Conservation (phyloP, 2,797 vertebrate species). For the Aeoliscus strigatus region DNA sequence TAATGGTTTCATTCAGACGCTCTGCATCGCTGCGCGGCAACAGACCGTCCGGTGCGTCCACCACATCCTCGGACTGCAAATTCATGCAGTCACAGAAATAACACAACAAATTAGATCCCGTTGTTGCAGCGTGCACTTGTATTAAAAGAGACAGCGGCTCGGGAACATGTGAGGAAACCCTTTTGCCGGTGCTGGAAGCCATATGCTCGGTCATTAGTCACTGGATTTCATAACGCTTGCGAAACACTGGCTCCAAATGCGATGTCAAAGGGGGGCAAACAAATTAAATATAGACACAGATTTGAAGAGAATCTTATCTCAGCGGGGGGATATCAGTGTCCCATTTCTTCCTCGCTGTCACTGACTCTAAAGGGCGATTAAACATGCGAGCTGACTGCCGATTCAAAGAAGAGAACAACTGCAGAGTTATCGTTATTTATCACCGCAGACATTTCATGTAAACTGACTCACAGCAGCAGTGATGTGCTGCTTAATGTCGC, state of each 20-base stretch:
- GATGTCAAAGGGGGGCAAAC: conserved; percentile 24
- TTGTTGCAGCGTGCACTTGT: conserved; percentile 3
- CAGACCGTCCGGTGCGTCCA: conserved; percentile 1
- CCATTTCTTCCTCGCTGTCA: conserved; percentile 46
- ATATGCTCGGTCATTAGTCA: conserved; percentile 36
- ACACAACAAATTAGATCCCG: neutral
- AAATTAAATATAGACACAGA: conserved; percentile 49
- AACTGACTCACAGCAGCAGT: conserved; percentile 17
- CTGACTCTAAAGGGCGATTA: conserved; percentile 54
- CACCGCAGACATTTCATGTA: conserved; percentile 27
- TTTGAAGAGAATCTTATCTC: conserved; percentile 54
- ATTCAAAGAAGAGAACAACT: conserved; percentile 20
- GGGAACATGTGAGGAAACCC: conserved; percentile 10
- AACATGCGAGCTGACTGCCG: conserved; percentile 47
- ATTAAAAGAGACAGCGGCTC: conserved; percentile 2
- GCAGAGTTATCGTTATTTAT: conserved; percentile 36
- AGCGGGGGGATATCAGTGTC: conserved; percentile 53
- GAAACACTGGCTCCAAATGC: conserved; percentile 22
- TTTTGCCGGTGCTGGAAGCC: conserved; percentile 12
- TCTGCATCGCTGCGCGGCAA: conserved; percentile 12
- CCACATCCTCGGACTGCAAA: too few species aligned
- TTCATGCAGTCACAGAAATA: conserved; percentile 3
- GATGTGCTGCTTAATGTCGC: too few species aligned
- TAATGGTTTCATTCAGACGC: conserved; percentile 47
- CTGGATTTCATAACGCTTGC: conserved; percentile 25